Base-by-base conservation (phyloP, 37 sponge, comb jelly and placozoan species). In the Cliona cf. orientalis region DNA sequence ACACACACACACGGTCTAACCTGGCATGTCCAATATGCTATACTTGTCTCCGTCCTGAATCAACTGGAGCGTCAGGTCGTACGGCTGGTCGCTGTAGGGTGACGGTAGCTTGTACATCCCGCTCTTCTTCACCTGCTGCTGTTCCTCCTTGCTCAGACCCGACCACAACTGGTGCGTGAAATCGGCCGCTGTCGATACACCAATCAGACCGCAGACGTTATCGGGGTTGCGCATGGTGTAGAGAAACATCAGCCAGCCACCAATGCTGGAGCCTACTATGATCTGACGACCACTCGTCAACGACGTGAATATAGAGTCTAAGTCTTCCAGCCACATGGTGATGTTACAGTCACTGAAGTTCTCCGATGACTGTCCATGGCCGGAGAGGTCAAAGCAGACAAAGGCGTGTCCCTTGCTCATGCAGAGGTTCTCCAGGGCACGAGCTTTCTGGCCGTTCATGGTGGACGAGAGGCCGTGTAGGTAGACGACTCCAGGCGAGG, bases 231-330 rank as follows among this genome's bases (percentile, higher is more conserved):
- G 39, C 84, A 89, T 67, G 14, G 90, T 76, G 72, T 79, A 80
- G 45, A 93, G 87, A 38, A 89, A 86, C 91, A 89, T 86, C 33
- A 93, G 80, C 89, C 89, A 89, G 1, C 94, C 91, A 6, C 94
- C 94, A 19, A 93, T 38, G 17, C 82, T 73, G 38, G 69, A 82
- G 1, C 94, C 94, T 0, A 93, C 87, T 5, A 93, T 58, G 0
- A 93, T 35, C 59, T 93, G 94, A 0, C 55, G 66, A 0, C 87
- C 94, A 0, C 35, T 63, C 3, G 91, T 84, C 23, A 93, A 66
- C 0, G 28, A 32, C 19, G 49, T 25, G 43, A 93, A 22, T 3
- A 93, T 62, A 0, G 90, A 22, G 22, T 43, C 58, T 42, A 81
- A 31, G 71, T 90, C 94, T 44, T 80, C 80, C 55, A 93, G 59